Base-by-base conservation (phyloP, 2,113 vertebrate species). In the Pterocles orientalis region DNA sequence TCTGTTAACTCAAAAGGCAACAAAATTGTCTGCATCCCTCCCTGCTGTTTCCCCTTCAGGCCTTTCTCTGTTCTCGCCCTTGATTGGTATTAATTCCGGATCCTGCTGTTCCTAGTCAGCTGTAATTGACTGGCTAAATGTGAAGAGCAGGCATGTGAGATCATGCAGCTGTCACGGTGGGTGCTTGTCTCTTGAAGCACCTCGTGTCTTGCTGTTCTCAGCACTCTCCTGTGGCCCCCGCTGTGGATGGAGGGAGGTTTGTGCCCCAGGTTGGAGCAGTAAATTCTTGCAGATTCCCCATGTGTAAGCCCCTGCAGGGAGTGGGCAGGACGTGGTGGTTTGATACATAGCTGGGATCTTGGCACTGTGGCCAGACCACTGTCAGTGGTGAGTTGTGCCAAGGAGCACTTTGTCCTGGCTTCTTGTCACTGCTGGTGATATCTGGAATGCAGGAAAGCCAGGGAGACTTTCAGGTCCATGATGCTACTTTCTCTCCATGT, bases 151-250 rank as follows among this genome's bases (percentile, higher is more conserved):
- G 53, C 18, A 7, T 9, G 18, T 54, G 34, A 61, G 47, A 56
- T 39, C 17, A 2, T 3, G n/a, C 0, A 1, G 28, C 47, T 70
- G 20, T 61, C 60, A 19, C 4, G 17, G 39, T 39, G 33, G 61
- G 8, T 76, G 18, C 39, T 60, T 54, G 18, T 18, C 39, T 73
- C 72, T 65, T 0, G 1, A 45, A 50, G 20, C 13, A n/a, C 45
- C 15, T 14, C n/a, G 25, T 60, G 26, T 65, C n/a, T 54, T 39
- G 29, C 71, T 68, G 41, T 76, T 85, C 7, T 58, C 51, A 11
- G 16, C 23, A 41, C 41, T 90, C 50, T 21, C 24, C 68, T 68
- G 41, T 71, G 69, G 64, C 25, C 23, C 23, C 68, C 68, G 20
- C 15, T 7, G 6, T 10, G 17, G 73, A 21, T 34, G 24, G 73